Evolutionary conservation across 2,888 invertebrate genomes (phyloP).

Genomic region (Parnassius apollo): DNA sequence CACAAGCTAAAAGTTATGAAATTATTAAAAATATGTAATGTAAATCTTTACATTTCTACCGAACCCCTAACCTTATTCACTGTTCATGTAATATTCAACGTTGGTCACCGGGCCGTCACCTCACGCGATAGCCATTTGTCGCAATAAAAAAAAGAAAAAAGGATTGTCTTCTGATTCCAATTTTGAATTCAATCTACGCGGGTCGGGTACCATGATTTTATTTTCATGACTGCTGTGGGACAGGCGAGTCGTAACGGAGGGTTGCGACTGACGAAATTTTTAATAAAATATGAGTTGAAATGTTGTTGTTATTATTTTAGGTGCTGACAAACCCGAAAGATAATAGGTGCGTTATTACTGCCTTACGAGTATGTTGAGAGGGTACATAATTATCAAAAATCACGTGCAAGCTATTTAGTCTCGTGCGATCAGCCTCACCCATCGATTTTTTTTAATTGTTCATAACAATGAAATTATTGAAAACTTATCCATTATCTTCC

Average conservation of each 20-base stretch:
- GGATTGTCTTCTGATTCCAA: conserved; percentile 78
- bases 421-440: no score
- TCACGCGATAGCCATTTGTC: conserved; percentile 58
- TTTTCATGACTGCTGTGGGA: conserved; percentile 76
- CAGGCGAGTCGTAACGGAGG: conserved; percentile 41
- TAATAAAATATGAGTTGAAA: conserved; percentile 66
- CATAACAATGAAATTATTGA: no score
- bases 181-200: conserved; percentile 77
- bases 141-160: conserved; percentile 69
- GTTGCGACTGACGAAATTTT: conserved; percentile 51
- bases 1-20: no score
- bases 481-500: no score
- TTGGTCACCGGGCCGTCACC: conserved; percentile 55
- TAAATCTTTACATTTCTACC: conserved; percentile 18
- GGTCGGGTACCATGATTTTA: conserved; percentile 76
- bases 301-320: conserved; percentile 53
- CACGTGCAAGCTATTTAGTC: no score
- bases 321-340: conserved; percentile 44
- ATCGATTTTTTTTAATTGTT: no score
- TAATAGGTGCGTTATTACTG: conserved; percentile 44
- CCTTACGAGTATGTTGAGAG: not conserved
- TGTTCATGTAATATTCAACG: conserved; percentile 67
- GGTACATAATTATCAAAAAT: no score
- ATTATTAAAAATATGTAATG: not conserved
- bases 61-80: conserved; percentile 41